Conservation (phyloP, 2,888 invertebrate species). For the Scaptodrosophila latifasciaeformis region DNA sequence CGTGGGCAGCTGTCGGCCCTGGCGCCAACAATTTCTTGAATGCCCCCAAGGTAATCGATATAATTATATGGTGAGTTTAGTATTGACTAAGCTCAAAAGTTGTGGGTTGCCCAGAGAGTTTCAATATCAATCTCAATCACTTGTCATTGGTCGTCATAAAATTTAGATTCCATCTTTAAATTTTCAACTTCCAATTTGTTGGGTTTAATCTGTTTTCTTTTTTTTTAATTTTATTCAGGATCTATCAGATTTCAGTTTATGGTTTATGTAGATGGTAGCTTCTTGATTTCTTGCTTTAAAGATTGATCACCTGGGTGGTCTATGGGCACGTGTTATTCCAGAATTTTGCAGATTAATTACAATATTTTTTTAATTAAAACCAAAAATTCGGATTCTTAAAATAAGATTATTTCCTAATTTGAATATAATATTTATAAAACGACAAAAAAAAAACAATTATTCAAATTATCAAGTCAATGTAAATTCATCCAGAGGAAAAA, state of each 20-base stretch:
- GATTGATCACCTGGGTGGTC: conserved; percentile 27
- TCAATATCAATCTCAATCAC: conserved; percentile 16
- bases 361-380: too few species aligned
- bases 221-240: conserved; percentile 7
- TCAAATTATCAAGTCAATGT: too few species aligned
- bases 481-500: too few species aligned
- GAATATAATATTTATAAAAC: too few species aligned
- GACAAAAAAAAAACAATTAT: too few species aligned
- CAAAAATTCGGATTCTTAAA: too few species aligned
- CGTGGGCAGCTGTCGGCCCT: conserved; percentile 18
- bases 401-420: too few species aligned
- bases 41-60: conserved; percentile 9
- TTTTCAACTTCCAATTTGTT: conserved; percentile 46
- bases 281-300: conserved; percentile 5
- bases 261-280: conserved; percentile 7
- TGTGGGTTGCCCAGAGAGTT: conserved; percentile 18
- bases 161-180: conserved; percentile 26
- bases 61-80: too few species aligned
- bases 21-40: conserved; percentile 54
- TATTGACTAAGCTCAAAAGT: not conserved
- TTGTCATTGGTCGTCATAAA: conserved; percentile 18
- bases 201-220: conserved; percentile 27
- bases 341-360: too few species aligned
- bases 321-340: too few species aligned
- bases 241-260: conserved; percentile 9